Evolutionary conservation across 2,113 vertebrate genomes (phyloP).

Genomic region (Ameiurus melas): DNA sequence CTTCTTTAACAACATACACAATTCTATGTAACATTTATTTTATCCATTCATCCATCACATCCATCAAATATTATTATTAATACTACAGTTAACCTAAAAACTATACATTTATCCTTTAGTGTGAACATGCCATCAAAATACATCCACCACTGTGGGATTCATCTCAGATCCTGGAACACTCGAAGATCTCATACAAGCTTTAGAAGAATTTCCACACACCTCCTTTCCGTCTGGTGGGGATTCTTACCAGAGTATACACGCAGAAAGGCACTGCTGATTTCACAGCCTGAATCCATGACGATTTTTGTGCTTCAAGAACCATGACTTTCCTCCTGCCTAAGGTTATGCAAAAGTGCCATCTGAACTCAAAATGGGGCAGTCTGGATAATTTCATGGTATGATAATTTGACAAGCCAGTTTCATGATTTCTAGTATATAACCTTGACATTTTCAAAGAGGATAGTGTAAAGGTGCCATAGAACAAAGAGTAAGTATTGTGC

Average conservation of each 20-base stretch:
- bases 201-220: neutral
- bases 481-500: neutral
- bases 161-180: neutral
- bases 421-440: neutral
- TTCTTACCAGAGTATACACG: slow-evolving; percentile 7
- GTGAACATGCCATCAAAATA: neutral
- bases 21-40: neutral
- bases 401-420: neutral
- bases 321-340: slow-evolving; percentile 10
- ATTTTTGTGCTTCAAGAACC: slow-evolving; percentile 29
- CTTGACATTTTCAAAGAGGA: neutral
- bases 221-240: neutral
- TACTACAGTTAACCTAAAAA: neutral
- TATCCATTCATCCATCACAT: neutral
- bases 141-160: neutral
- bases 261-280: slow-evolving; percentile 25
- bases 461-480: neutral
- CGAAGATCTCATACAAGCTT: neutral
- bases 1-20: neutral
- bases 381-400: slow-evolving; percentile 18
- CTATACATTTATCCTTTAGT: neutral
- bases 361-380: neutral
- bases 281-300: slow-evolving; percentile 29
- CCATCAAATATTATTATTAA: neutral
- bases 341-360: slow-evolving; percentile 1